Percentiles rank a stretch among this genome's conserved stretches.
These are phyloP conservation scores for Miniopterus natalensis DNA, from an alignment of 2,113 vertebrate species.

Conservation along the genomic window DNA sequence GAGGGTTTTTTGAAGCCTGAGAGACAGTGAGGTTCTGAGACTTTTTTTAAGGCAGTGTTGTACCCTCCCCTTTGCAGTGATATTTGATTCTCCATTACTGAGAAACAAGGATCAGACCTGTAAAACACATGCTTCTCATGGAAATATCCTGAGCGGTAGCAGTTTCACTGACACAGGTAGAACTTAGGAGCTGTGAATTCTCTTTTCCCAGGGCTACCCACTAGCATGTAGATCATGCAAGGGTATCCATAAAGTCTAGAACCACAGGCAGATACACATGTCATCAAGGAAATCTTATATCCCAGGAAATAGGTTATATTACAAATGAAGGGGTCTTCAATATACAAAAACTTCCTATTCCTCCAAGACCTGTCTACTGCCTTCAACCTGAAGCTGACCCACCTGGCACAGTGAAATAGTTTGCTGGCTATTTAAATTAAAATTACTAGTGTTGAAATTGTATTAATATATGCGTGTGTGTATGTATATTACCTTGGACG, in stretches of 20 bases:
- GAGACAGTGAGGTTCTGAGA: neutral
- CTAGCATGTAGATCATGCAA: neutral
- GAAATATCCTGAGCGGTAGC: neutral
- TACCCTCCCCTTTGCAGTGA: neutral
- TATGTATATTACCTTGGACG: neutral
- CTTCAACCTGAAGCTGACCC: neutral
- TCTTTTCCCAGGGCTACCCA: neutral
- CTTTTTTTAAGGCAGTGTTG: neutral
- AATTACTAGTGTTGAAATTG: neutral
- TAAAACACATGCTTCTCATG: neutral
- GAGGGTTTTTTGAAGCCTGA: neutral
- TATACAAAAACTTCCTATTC: neutral
- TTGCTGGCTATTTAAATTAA: constrained; percentile 41
- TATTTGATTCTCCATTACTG: neutral
- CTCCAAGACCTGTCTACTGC: neutral
- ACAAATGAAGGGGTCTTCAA: neutral
- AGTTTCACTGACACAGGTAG: neutral
- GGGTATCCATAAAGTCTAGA: neutral
- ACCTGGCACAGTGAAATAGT: constrained; percentile 36
- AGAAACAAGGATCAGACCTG: neutral
- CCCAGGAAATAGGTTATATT: constrained; percentile 19
- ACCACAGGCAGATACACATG: neutral
- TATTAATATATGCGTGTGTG: neutral
- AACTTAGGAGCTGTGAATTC: neutral
- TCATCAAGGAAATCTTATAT: neutral